Evolutionary conservation across 2,113 vertebrate species (phyloP), one percentile per base, ranked within the genome.

Genomic region (Psittacula cyanocephala): DNA sequence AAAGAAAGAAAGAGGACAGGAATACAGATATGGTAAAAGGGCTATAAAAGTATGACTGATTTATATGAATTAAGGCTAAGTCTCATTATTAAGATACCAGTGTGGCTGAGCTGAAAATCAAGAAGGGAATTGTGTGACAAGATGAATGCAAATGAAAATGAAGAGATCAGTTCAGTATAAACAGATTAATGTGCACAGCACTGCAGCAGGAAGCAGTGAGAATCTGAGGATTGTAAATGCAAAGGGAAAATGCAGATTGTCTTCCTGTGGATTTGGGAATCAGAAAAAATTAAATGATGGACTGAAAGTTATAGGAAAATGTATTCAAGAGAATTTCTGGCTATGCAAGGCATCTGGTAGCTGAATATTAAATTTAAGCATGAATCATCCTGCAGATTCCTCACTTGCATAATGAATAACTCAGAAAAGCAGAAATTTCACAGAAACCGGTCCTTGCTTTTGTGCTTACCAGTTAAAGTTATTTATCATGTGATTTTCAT

Each of bases 101-200:
- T 52, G 52, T 79, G 77, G 9, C 69, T 81, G 88, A 91, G 55
- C 71, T 96, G 81, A 72, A 95, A 92, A 89, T 84, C 65, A 79
- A 41, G 69, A 93, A 79, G 52, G 57, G 25, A 69, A 65, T 93
- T 91, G 33, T 92, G 68, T 31, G 52, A 81, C 13, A 12, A 87
- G 80, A 84, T 68, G 71, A 89, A 84, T 55, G 52, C 69, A 86
- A 65, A 35, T 75, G 71, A 79, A 92, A 91, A 75, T 37, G 33
- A 86, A 84, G 74, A 68, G 60, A 79, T 78, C 74, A 41, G 52
- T 60, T 88, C 62, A 55, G 33, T 86, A 78, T 91, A 81, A 92
- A 93, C 47, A 92, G 81, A 87, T 92, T 68, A 91, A 69, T 17
- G 52, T 82, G 31, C 18, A 33, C 20, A 44, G 43, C 27, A 35